Conservation (phyloP, 2,113 vertebrate species). For the Mellivora capensis region DNA sequence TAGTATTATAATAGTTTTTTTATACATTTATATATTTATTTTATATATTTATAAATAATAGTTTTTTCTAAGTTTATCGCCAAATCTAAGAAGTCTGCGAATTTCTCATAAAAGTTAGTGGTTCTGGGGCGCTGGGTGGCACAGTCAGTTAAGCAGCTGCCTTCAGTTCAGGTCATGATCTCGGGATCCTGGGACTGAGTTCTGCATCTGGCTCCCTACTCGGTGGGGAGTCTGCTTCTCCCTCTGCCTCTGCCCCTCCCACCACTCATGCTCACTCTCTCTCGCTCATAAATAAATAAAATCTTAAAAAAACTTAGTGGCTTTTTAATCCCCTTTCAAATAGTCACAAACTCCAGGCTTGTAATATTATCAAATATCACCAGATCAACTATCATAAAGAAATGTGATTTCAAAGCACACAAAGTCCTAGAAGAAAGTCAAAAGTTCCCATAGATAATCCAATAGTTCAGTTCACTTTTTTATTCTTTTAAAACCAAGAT, state of each 20-base stretch:
- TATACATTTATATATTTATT: too few relatives aligned
- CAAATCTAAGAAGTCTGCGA: neutral
- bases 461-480: neutral
- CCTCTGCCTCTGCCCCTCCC: neutral
- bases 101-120: neutral
- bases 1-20: neutral
- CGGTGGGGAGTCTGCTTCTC: neutral
- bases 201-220: neutral
- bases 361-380: neutral
- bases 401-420: neutral
- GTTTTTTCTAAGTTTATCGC: neutral
- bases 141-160: neutral
- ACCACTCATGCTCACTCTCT: neutral
- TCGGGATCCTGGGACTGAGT: neutral
- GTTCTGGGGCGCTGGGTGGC: neutral
- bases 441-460: neutral
- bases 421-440: neutral
- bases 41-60: too few relatives aligned
- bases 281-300: neutral
- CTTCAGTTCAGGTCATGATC: neutral
- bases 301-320: neutral
- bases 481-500: constrained; percentile 31
- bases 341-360: neutral
- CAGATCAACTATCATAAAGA: constrained; percentile 2
- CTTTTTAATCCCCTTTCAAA: constrained; percentile 29